Base-by-base conservation (phyloP, 2,113 vertebrate species). In the Anarrhichthys ocellatus region DNA sequence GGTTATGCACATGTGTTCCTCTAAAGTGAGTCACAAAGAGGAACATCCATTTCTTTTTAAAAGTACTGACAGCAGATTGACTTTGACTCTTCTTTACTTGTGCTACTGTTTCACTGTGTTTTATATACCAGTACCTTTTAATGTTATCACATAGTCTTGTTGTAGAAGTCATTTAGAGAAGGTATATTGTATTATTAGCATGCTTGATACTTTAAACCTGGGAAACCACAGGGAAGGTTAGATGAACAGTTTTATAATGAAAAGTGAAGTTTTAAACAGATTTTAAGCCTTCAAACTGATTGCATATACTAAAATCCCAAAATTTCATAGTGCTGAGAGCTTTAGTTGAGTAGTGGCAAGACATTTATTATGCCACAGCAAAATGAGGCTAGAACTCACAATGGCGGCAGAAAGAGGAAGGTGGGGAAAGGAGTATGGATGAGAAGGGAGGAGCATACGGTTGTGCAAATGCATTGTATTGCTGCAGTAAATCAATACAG, bases 401-500 rank as follows among this genome's bases (percentile, higher is more conserved):
- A 67, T 0, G 52, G 27, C 1, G 3, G 1, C 32, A 66, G 73
- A 44, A 48, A 76, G 36, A 56, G 66, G 42, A 63, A 82, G 56
- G 67, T 3, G 20, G 27, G 27, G 20, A 29, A 44, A 58, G 44
- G 50, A 5, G 44, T 27, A 40, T 22, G 62, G 40, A 32, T n/a
- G 20, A 52, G 7, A 50, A 9, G n/a, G 64, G 27, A 71, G 76
- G 46, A n/a, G 69, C 7, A 2, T n/a, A 22, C 36, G 44, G 77
- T 18, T 5, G 15, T 48, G 50, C 38, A 46, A 68, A n/a, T 80
- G 66, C 34, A 36, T 34, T 38, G 68, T 88, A 77, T 76, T 78
- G 36, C 68, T 87, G 83, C 83, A 77, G 70, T 34, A 71, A 85
- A 85, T 85, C 74, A 81, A 90, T 80, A 44, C 2, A 15, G 40